Evolutionary conservation across 1,140 invertebrate species (phyloP).

Genomic region (Drosophila pallidifrons): DNA sequence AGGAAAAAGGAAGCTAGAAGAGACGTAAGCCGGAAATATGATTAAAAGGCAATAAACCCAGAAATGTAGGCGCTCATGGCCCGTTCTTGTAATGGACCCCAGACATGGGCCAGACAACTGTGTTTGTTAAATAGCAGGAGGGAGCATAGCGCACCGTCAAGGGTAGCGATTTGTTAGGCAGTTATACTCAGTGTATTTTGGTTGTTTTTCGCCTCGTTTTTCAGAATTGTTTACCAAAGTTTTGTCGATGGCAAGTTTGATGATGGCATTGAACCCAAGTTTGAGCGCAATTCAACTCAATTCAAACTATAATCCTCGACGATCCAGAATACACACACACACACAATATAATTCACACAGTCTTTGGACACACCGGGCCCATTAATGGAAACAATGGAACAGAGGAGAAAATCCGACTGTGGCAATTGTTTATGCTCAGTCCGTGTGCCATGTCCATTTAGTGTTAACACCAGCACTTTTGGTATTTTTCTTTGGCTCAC

Average conservation of each 20-base stretch:
- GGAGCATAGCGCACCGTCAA: constrained; percentile 13
- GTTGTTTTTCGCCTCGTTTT: constrained; percentile 37
- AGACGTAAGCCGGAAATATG: constrained; percentile 70
- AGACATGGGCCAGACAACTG: constrained; percentile 55
- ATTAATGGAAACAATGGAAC: constrained; percentile 56
- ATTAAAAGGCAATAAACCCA: constrained; percentile 61
- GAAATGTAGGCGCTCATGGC: constrained; percentile 30
- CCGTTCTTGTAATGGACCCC: constrained; percentile 31
- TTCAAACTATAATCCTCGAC: constrained; percentile 28
- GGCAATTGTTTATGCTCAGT: constrained; percentile 62
- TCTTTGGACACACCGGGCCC: constrained; percentile 62
- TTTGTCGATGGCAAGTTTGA: constrained; percentile 60
- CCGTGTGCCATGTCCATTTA: constrained; percentile 64
- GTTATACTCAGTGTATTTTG: constrained; percentile 30
- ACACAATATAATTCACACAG: constrained; percentile 53
- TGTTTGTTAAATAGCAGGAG: constrained; percentile 55
- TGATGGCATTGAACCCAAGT: constrained; percentile 54
- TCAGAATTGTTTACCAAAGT: constrained; percentile 56
- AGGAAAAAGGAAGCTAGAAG: constrained; percentile 23
- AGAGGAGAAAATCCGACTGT: constrained; percentile 17
- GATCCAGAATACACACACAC: constrained; percentile 11
- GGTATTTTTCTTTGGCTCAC: constrained; percentile 23
- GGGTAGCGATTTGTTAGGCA: constrained; percentile 52
- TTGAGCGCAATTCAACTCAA: constrained; percentile 23
- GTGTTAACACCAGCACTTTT: constrained; percentile 66